phyloP scores from a whole-genome alignment of 1,140 invertebrate genomes.

The Campoletis sonorensis region DNA sequence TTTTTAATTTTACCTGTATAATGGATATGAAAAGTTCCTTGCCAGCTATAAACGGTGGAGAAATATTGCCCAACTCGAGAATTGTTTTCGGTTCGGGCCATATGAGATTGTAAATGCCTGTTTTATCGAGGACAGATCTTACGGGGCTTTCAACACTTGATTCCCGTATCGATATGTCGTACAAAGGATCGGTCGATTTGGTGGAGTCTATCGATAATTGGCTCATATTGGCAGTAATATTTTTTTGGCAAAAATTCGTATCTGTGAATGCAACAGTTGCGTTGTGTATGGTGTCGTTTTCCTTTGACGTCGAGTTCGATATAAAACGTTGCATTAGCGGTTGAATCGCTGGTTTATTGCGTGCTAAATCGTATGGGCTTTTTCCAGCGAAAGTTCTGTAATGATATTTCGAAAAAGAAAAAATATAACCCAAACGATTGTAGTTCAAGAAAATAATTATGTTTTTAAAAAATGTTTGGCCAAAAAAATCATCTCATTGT shows the following conservation, averaged over 20 bases:
- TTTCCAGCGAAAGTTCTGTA: conserved; percentile 75
- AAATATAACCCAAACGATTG: conserved; percentile 21
- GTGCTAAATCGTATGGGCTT: conserved; percentile 75
- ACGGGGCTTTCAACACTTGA: conserved; percentile 65
- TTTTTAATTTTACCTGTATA: conserved; percentile 65
- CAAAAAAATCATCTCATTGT: conserved; percentile 14
- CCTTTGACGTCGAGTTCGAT: conserved; percentile 62
- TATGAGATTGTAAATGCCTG: conserved; percentile 72
- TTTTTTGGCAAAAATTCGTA: conserved; percentile 67
- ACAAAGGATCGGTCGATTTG: conserved; percentile 70
- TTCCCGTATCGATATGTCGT: conserved; percentile 64
- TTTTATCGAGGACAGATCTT: conserved; percentile 59
- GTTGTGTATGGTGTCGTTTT: conserved; percentile 67
- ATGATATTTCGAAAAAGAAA: neutral
- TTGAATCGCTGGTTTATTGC: conserved; percentile 73
- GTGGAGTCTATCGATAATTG: conserved; percentile 71
- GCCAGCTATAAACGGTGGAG: conserved; percentile 74
- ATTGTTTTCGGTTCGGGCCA: conserved; percentile 82
- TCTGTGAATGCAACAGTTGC: conserved; percentile 61
- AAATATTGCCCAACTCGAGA: conserved; percentile 76
- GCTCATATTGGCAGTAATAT: conserved; percentile 67
- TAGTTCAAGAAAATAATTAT: conserved; percentile 8
- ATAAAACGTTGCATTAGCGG: conserved; percentile 70
- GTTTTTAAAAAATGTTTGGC: neutral
- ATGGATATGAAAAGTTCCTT: conserved; percentile 76